phyloP scores from a whole-genome alignment of 1,140 invertebrate species.

The Caligus rogercresseyi region DNA sequence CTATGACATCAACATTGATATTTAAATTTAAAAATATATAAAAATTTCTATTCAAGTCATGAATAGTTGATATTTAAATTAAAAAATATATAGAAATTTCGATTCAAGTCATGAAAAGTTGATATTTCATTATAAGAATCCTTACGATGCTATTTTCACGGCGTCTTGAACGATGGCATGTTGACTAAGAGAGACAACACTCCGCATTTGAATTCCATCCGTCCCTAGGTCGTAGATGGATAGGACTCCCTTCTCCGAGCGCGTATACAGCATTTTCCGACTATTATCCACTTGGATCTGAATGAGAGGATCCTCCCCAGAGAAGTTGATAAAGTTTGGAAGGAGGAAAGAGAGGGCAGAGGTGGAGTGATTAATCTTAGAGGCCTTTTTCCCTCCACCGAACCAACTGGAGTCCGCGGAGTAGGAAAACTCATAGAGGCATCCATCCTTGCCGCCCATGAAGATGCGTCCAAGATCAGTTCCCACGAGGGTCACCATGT shows the following conservation, averaged over 20 bases:
- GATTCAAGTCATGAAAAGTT: no score
- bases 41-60: no score
- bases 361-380: constrained; percentile 84
- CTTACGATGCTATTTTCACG: neutral
- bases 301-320: constrained; percentile 67
- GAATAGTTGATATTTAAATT: constrained; percentile 3
- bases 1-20: no score
- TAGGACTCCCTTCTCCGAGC: constrained; percentile 43
- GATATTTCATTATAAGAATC: no score
- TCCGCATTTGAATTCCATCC: constrained; percentile 49
- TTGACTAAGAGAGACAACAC: constrained; percentile 51
- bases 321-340: constrained; percentile 67
- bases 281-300: constrained; percentile 80
- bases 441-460: constrained; percentile 81
- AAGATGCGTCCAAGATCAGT: constrained; percentile 75
- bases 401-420: constrained; percentile 61
- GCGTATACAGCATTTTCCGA: constrained; percentile 70
- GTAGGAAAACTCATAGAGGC: constrained; percentile 86
- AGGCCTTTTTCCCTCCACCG: constrained; percentile 57
- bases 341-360: constrained; percentile 67
- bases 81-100: neutral
- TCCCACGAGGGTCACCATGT: constrained; percentile 61
- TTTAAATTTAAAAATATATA: no score
- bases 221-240: constrained; percentile 74
- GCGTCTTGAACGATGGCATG: constrained; percentile 10